These are phyloP conservation scores for Halocynthia aurantium DNA, from an alignment of 23 tunicate genomes.

Conservation along the genomic window DNA sequence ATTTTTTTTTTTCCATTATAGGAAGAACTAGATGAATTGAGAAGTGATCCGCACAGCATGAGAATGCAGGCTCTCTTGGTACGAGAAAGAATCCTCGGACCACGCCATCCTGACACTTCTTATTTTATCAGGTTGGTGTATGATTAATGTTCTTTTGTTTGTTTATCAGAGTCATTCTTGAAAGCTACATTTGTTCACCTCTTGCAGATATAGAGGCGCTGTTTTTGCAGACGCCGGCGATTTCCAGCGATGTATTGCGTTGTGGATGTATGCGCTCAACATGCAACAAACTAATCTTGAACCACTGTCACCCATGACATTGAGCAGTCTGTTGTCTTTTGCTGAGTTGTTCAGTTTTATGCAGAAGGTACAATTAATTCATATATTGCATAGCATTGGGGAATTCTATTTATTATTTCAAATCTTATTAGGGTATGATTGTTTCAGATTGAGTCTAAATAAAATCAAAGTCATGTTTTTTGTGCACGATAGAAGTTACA, in stretches of 20 bases:
- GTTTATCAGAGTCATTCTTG: background rate
- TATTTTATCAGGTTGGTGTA: slow-evolving; percentile 65
- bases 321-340: slow-evolving; percentile 79
- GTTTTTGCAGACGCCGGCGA: slow-evolving; percentile 86
- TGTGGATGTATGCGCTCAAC: slow-evolving; percentile 90
- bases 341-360: slow-evolving; percentile 82
- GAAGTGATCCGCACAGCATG: slow-evolving; percentile 40
- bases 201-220: slow-evolving; percentile 70
- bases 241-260: slow-evolving; percentile 56
- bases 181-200: background rate
- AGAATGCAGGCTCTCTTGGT: slow-evolving; percentile 72
- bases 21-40: slow-evolving; percentile 44
- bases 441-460: no score
- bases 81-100: slow-evolving; percentile 88
- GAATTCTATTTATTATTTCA: background rate
- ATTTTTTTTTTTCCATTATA: background rate
- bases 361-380: slow-evolving; percentile 22
- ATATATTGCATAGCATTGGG: background rate
- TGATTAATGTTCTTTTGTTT: background rate
- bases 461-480: no score
- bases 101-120: slow-evolving; percentile 89
- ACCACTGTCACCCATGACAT: slow-evolving; percentile 79
- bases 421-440: no score
- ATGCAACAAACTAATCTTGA: slow-evolving; percentile 76
- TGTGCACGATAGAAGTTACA: no score